These are phyloP conservation scores for Dicaeum eximium DNA, from an alignment of 2,113 vertebrate species.

Conservation along the genomic window DNA sequence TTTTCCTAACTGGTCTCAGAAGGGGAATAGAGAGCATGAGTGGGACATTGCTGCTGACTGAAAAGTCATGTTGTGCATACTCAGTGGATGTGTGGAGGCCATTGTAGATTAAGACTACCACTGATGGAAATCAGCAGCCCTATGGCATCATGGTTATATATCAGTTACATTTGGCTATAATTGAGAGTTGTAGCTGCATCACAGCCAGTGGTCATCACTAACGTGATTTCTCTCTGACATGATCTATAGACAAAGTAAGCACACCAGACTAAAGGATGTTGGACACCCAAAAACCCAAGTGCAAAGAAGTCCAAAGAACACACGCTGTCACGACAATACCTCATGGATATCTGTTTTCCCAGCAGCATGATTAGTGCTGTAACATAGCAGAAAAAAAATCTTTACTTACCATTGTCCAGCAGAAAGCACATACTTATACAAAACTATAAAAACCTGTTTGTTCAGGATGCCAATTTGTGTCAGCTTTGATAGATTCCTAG, in stretches of 20 bases:
- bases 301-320: not conserved
- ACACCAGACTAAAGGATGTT: not conserved
- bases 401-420: not conserved
- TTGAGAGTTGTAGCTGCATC: not conserved
- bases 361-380: not conserved
- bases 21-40: not conserved
- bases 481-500: not conserved
- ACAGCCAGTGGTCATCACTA: not conserved
- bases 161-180: not conserved
- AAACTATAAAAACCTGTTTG: not conserved
- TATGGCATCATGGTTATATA: not conserved
- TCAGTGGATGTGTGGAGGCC: not conserved
- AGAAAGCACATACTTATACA: not conserved
- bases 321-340: rapidly evolving
- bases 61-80: not conserved
- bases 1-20: not conserved
- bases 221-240: not conserved
- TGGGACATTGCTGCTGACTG: not conserved
- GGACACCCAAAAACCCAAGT: not conserved
- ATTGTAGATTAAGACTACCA: not conserved
- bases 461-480: not conserved
- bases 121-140: not conserved
- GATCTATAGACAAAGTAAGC: not conserved
- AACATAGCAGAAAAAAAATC: not conserved
- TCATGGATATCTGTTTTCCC: not conserved